Evolutionary conservation across 2,113 vertebrate species (phyloP).

Genomic region (Nothobranchius kuhntae): DNA sequence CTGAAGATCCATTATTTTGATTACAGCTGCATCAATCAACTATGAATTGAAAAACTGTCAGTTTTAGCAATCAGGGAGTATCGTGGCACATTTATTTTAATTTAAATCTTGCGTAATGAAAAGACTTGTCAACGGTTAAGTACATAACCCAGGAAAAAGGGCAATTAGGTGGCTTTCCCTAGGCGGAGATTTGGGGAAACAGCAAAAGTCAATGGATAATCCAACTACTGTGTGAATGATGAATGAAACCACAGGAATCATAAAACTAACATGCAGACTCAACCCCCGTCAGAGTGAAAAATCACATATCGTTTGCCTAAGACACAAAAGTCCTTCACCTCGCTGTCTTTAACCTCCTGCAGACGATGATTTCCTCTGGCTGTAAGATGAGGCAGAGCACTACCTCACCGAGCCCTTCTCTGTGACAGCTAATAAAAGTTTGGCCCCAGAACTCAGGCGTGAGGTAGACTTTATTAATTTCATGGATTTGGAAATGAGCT

Average conservation of each 20-base stretch:
- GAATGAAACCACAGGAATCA: slow-evolving; percentile 47
- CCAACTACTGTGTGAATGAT: slow-evolving; percentile 39
- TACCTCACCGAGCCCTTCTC: slow-evolving; percentile 34
- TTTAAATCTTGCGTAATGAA: slow-evolving; percentile 44
- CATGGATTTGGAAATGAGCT: slow-evolving; percentile 78
- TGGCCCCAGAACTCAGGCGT: slow-evolving; percentile 54
- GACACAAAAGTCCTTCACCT: slow-evolving; percentile 27
- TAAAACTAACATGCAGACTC: slow-evolving; percentile 49
- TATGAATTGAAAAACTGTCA: slow-evolving; percentile 37
- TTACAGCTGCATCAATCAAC: slow-evolving; percentile 53
- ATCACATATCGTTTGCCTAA: slow-evolving; percentile 30
- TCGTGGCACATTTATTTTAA: slow-evolving; percentile 33
- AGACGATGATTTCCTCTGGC: slow-evolving; percentile 32
- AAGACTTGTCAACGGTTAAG: slow-evolving; percentile 9
- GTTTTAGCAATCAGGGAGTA: slow-evolving; percentile 38
- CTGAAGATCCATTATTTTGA: slow-evolving; percentile 47
- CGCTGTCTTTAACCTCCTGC: slow-evolving; percentile 41
- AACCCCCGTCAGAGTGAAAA: slow-evolving; percentile 47
- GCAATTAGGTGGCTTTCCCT: slow-evolving; percentile 50
- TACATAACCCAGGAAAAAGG: slow-evolving; percentile 38
- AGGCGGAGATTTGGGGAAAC: slow-evolving; percentile 59
- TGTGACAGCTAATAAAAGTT: slow-evolving; percentile 65
- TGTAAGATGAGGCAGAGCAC: slow-evolving; percentile 30
- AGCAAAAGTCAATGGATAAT: slow-evolving; percentile 56
- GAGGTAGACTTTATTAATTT: slow-evolving; percentile 77